Percentiles rank a stretch among this genome's conserved stretches.
phyloP scores from a whole-genome alignment of 2,113 vertebrate genomes.

The Xenopus laevis region DNA sequence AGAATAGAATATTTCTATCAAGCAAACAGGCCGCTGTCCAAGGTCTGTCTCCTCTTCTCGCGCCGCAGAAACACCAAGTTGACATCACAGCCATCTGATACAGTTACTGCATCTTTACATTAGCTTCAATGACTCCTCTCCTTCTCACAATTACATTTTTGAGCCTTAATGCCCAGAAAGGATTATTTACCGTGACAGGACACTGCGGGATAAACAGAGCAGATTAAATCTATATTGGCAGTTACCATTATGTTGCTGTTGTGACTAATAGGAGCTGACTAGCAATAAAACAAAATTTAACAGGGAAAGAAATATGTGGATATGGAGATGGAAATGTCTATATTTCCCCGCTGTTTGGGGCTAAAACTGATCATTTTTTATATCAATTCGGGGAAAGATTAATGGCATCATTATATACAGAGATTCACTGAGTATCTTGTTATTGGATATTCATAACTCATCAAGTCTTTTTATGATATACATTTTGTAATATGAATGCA shows the following conservation, averaged over 20 bases:
- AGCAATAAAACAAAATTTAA: constrained; percentile 56
- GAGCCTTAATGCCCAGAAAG: constrained; percentile 62
- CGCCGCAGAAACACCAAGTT: constrained; percentile 13
- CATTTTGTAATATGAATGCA: background rate
- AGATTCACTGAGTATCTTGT: constrained; percentile 17
- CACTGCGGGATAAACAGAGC: constrained; percentile 61
- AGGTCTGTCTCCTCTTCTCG: background rate
- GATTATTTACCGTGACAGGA: constrained; percentile 68
- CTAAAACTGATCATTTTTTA: background rate
- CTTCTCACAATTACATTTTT: constrained; percentile 63
- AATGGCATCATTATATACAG: constrained; percentile 7
- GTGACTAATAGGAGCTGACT: constrained; percentile 59
- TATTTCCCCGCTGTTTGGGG: background rate
- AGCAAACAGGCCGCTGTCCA: background rate
- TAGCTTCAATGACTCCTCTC: constrained; percentile 58
- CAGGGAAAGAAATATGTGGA: constrained; percentile 4
- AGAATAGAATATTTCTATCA: background rate
- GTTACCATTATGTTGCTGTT: constrained; percentile 59
- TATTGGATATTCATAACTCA: constrained; percentile 20
- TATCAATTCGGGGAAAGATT: constrained; percentile 29
- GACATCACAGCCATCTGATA: constrained; percentile 37
- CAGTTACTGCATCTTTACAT: constrained; percentile 51
- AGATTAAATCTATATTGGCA: constrained; percentile 63
- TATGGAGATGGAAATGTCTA: constrained; percentile 1
- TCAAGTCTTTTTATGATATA: background rate